These are phyloP conservation scores for Pararge aegeria DNA, from an alignment of 1,140 invertebrate genomes.

Conservation along the genomic window DNA sequence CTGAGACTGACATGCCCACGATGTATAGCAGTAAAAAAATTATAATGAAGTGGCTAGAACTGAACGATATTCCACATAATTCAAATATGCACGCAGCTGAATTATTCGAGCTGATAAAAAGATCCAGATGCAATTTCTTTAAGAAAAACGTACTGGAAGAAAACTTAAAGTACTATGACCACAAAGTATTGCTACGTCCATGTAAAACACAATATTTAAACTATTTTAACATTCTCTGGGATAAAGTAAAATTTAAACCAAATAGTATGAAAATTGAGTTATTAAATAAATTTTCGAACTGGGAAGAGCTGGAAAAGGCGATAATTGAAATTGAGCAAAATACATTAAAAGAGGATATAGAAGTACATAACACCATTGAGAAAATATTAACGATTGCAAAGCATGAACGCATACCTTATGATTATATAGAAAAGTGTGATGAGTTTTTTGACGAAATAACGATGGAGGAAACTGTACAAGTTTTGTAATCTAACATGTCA, in stretches of 20 bases:
- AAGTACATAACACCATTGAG: neutral
- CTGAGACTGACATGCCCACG: conserved; percentile 1
- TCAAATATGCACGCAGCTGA: conserved; percentile 13
- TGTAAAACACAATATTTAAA: conserved; percentile 11
- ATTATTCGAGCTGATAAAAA: conserved; percentile 18
- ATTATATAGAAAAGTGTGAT: neutral
- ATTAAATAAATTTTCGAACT: neutral
- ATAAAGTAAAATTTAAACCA: neutral
- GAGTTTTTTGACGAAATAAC: neutral
- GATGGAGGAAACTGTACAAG: neutral
- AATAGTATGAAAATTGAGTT: neutral
- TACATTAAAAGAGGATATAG: neutral
- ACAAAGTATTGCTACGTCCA: conserved; percentile 17
- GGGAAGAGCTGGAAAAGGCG: neutral
- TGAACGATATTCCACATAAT: conserved; percentile 10
- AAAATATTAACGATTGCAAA: neutral
- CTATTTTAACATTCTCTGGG: conserved; percentile 1
- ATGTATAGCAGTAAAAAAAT: conserved; percentile 14
- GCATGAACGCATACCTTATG: neutral
- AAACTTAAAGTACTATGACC: conserved; percentile 5
- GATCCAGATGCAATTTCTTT: conserved; percentile 6
- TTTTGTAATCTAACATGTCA: too few species aligned
- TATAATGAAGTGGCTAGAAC: conserved; percentile 19
- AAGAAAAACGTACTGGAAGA: conserved; percentile 9
- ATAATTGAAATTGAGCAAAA: neutral